Percentiles rank a stretch among this genome's conserved stretches.
Conservation (phyloP, 2,888 invertebrate species). For the Caenorhabditis macrosperma region DNA sequence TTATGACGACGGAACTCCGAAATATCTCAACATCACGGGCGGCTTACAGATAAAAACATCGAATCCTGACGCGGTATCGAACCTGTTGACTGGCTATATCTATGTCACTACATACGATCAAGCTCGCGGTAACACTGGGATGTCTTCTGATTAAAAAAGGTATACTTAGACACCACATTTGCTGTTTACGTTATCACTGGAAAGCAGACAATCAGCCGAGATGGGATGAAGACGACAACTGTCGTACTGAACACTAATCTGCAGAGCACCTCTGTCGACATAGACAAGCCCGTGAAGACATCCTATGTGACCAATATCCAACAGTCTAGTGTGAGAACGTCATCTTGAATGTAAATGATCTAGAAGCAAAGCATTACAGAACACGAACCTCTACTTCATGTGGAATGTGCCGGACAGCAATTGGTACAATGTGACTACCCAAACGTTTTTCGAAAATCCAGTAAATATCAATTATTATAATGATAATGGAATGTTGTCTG, state of each 20-base stretch:
- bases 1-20: neutral
- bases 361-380: neutral
- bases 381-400: slow-evolving; percentile 7
- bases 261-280: neutral
- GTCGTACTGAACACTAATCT: slow-evolving; percentile 9
- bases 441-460: slow-evolving; percentile 5
- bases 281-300: neutral
- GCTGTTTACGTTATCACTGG: slow-evolving; percentile 6
- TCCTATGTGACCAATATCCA: slow-evolving; percentile 15
- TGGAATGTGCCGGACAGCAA: neutral
- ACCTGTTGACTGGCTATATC: slow-evolving; percentile 1
- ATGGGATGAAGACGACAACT: neutral
- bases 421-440: neutral
- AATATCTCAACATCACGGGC: neutral
- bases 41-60: neutral
- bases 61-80: neutral
- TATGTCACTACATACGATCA: slow-evolving; percentile 1
- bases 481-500: neutral
- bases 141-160: neutral
- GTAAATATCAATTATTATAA: neutral
- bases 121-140: neutral
- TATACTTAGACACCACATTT: slow-evolving; percentile 1
- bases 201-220: neutral
- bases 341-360: neutral
- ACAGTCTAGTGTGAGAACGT: neutral